Base-by-base conservation (phyloP, 2,113 vertebrate genomes). In the Perca flavescens region DNA sequence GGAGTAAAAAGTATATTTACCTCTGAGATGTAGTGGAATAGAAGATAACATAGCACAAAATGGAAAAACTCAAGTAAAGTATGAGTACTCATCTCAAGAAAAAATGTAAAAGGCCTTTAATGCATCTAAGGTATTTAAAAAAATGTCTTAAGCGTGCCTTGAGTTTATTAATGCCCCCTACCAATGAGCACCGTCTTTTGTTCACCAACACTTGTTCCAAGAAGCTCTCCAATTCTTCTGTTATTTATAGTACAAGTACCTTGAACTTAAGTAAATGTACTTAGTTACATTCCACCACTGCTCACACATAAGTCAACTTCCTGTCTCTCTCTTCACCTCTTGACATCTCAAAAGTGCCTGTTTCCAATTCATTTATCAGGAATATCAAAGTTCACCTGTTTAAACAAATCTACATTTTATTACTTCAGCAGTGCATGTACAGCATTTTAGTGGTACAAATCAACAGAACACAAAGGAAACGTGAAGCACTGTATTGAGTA, bases 341-440 rank as follows among this genome's bases (percentile, higher is more conserved):
- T 61, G 16, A 88, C 31, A 2, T 79, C 58, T 63, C 19, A 10
- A 40, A 65, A 21, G 46, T 14, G 36, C 15, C 77, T 72, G 73
- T 77, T 86, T 84, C 69, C 22, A 74, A 49, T 53, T 79, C 71
- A 31, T 64, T 66, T 28, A 53, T 62, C 80, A 82, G 52, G 34
- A 89, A 89, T 63, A 91, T 91, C 76, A 82, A 17, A 80, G 34
- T 21, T 86, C 66, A 86, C 68, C 54, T 78, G 76, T 86, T 89
- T 84, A 89, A 94, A 93, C 89, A 93, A 80, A 87, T 75, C 79
- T 91, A 86, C 75, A 76, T 70, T 93, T 93, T 92, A 91, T 87
- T 94, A 83, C 80, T 85, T 81, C 86, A 85, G 88, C 86, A 85
- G 89, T 92, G 87, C 85, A 87, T 89, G 77, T 88, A 89, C 82